A percentile compares a stretch with the other conserved stretches of the same genome.
Conservation (phyloP, 2,888 invertebrate genomes). For the Poecilobothrus nobilitatus region DNA sequence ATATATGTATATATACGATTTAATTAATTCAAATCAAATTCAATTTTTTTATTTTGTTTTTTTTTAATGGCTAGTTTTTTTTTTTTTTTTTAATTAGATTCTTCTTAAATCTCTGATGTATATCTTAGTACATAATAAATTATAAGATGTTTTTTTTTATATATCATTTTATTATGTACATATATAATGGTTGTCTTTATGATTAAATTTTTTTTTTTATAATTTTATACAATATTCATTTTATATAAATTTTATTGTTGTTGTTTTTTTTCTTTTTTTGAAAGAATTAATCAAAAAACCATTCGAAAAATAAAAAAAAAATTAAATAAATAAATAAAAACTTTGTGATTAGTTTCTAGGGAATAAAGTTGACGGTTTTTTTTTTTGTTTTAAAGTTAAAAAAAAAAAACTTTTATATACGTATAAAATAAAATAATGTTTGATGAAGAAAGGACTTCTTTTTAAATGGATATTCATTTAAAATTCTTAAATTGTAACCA, state of each 20-base stretch:
- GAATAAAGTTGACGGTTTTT: neutral
- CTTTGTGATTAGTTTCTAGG: neutral
- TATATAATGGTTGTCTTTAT: neutral
- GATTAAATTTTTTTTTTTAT: neutral
- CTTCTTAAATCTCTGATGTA: neutral
- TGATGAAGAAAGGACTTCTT: too few species aligned
- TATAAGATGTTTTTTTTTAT: neutral
- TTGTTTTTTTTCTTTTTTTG: too few species aligned
- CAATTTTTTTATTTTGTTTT: neutral
- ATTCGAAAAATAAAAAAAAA: neutral
- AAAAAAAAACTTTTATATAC: too few species aligned
- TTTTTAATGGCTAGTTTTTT: neutral
- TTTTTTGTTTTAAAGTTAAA: too few species aligned
- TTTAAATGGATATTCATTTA: too few species aligned
- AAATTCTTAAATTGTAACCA: too few species aligned
- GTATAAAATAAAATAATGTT: too few species aligned
- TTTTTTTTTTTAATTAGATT: neutral
- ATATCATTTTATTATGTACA: neutral
- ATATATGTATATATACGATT: neutral
- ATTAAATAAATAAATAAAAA: neutral
- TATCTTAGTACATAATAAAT: slow-evolving; percentile 2
- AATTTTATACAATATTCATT: neutral
- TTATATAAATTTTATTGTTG: too few species aligned
- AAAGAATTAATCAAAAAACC: too few species aligned
- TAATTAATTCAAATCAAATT: slow-evolving; percentile 4